Evolutionary conservation across 23 tunicate genomes (phyloP).

Genomic region (Phallusia fumigata): DNA sequence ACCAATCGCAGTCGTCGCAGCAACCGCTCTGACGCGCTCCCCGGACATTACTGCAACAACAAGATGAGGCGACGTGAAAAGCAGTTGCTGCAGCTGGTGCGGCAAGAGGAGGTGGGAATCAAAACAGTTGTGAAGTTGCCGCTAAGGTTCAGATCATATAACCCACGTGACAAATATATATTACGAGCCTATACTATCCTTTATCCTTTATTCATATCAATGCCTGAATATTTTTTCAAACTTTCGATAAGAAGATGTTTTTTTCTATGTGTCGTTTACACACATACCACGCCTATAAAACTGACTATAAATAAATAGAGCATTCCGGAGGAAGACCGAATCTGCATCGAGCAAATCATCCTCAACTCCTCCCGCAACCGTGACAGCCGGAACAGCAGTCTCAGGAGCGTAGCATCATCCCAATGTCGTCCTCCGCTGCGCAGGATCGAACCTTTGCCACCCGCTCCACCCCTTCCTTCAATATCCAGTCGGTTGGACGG

Average conservation of each 20-base stretch:
- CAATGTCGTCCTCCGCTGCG: constrained; percentile 20
- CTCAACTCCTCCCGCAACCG: not conserved
- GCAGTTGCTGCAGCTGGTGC: constrained; percentile 42
- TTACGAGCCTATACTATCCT: too few species aligned
- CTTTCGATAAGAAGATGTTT: not conserved
- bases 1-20: constrained; percentile 64
- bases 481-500: not conserved
- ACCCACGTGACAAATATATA: too few species aligned
- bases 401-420: constrained; percentile 37
- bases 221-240: not conserved
- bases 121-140: too few species aligned
- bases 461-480: constrained; percentile 15
- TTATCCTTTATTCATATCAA: too few species aligned
- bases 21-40: constrained; percentile 57
- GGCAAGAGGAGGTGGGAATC: not conserved
- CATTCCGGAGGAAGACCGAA: not conserved
- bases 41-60: constrained; percentile 50
- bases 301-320: not conserved
- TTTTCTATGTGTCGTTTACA: too few species aligned
- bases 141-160: too few species aligned
- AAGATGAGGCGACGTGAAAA: constrained; percentile 30
- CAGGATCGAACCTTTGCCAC: constrained; percentile 15
- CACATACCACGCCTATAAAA: too few species aligned
- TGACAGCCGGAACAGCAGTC: constrained; percentile 48
- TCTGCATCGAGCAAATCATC: not conserved